phyloP scores from a whole-genome alignment of 2,797 vertebrate genomes.

The Calcarius lapponicus region DNA sequence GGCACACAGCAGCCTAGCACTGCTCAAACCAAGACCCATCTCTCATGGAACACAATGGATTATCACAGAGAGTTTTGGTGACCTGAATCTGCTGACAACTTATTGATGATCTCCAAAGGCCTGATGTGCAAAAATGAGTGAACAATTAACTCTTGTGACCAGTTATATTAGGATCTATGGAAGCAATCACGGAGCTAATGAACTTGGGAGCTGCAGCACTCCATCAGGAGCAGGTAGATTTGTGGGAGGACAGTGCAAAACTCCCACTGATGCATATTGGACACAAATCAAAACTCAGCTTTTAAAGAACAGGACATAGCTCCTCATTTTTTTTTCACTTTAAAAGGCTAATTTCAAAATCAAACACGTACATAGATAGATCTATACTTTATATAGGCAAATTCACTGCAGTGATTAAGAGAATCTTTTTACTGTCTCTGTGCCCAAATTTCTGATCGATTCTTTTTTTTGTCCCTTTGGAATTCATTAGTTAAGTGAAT shows the following conservation, averaged over 20 bases:
- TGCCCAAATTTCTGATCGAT: not conserved
- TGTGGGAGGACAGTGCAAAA: conserved; percentile 7
- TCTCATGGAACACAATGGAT: not conserved
- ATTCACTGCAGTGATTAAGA: not conserved
- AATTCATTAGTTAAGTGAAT: conserved; percentile 6
- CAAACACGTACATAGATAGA: not conserved
- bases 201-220: not conserved
- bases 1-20: not conserved
- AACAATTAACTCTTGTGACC: not conserved
- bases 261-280: not conserved
- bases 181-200: not conserved
- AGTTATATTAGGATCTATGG: not conserved
- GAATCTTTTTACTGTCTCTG: not conserved
- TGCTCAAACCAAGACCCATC: not conserved
- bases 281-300: not conserved
- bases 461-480: accelerated
- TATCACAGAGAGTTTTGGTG: not conserved
- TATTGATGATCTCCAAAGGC: not conserved
- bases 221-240: not conserved
- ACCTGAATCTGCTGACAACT: not conserved
- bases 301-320: not conserved
- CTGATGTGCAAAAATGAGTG: not conserved
- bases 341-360: not conserved
- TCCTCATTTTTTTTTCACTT: not conserved
- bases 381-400: not conserved